phyloP scores from a whole-genome alignment of 2,113 vertebrate species.

The Sphyrna mokarran region DNA sequence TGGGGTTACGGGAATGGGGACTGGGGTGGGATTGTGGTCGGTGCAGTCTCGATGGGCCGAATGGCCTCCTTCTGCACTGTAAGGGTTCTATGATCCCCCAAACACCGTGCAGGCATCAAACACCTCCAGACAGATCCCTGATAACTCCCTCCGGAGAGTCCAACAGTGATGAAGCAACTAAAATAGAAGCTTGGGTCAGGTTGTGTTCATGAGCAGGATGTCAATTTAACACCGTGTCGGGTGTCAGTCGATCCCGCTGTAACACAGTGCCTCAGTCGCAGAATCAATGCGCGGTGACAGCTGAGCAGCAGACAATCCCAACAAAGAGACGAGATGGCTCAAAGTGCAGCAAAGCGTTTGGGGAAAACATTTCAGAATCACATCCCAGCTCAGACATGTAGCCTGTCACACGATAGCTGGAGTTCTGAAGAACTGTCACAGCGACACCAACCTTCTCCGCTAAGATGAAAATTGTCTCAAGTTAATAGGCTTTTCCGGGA shows the following conservation, averaged over 20 bases:
- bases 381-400: neutral
- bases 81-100: neutral
- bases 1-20: no score
- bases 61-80: no score
- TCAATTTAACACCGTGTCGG: neutral
- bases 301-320: neutral
- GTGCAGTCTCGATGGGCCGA: no score
- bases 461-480: slow-evolving; percentile 1
- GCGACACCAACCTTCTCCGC: neutral
- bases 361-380: slow-evolving; percentile 8
- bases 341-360: neutral
- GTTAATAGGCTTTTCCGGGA: slow-evolving; percentile 12
- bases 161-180: neutral
- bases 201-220: neutral
- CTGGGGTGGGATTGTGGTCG: no score
- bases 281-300: slow-evolving; percentile 11
- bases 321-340: neutral
- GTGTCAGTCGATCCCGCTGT: neutral
- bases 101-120: neutral
- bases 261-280: neutral
- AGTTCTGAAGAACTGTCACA: neutral
- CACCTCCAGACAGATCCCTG: neutral
- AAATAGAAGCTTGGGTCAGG: neutral
- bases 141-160: neutral
- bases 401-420: neutral